A percentile compares a stretch with the other conserved stretches of the same genome.
Evolutionary conservation across 2,113 vertebrate species (phyloP).

Genomic region (Platysteira castanea): DNA sequence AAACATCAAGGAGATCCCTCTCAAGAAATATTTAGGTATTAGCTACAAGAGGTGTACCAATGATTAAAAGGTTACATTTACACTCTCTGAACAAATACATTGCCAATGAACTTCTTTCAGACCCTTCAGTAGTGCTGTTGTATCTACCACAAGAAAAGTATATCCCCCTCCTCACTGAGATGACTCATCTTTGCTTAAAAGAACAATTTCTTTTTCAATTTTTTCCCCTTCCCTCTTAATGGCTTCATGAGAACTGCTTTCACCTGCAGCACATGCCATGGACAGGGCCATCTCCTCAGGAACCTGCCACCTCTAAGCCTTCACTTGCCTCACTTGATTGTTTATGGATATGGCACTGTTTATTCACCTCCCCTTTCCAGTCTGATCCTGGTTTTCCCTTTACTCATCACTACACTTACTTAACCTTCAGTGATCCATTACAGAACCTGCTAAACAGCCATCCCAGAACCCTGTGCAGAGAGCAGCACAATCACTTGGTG

Average conservation of each 20-base stretch:
- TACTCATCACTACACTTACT: neutral
- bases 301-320: neutral
- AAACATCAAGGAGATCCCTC: neutral
- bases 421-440: neutral
- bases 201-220: accelerated
- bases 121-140: neutral
- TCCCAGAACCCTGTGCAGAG: neutral
- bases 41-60: too few species aligned
- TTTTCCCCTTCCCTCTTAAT: neutral
- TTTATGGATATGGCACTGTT: neutral
- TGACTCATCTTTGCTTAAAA: neutral
- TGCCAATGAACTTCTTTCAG: too few species aligned
- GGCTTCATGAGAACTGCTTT: neutral
- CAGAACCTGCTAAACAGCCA: neutral
- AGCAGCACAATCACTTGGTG: neutral
- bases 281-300: neutral
- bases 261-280: neutral
- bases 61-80: too few species aligned
- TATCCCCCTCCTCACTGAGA: neutral
- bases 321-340: neutral
- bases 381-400: neutral
- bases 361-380: neutral
- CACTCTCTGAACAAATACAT: too few species aligned
- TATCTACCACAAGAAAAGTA: neutral
- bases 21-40: neutral